These are phyloP conservation scores for Magallana angulata DNA, from an alignment of 1,140 invertebrate genomes.

Conservation along the genomic window DNA sequence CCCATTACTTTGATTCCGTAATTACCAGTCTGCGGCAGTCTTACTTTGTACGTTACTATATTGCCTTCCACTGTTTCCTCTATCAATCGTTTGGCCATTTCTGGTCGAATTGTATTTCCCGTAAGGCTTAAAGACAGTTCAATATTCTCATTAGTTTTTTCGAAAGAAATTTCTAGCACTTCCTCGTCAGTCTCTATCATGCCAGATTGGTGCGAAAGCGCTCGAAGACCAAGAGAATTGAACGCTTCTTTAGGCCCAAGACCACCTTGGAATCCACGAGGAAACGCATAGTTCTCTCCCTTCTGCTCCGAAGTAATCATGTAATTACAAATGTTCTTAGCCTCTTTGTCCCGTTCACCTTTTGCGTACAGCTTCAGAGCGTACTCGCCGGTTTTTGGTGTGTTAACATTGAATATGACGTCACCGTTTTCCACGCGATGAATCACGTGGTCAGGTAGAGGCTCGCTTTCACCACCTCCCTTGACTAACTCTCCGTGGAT, in stretches of 20 bases:
- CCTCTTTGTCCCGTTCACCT: slow-evolving; percentile 49
- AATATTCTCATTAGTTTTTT: slow-evolving; percentile 53
- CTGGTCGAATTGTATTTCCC: slow-evolving; percentile 62
- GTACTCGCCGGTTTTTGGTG: slow-evolving; percentile 69
- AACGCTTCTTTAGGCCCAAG: slow-evolving; percentile 61
- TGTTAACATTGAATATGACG: slow-evolving; percentile 70
- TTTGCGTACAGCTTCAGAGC: slow-evolving; percentile 65
- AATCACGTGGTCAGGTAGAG: slow-evolving; percentile 63
- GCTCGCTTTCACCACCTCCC: slow-evolving; percentile 51
- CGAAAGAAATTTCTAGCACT: slow-evolving; percentile 63
- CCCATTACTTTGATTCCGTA: slow-evolving; percentile 68
- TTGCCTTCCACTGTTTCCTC: slow-evolving; percentile 57
- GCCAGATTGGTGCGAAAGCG: slow-evolving; percentile 59
- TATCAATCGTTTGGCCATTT: slow-evolving; percentile 63
- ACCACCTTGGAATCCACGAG: slow-evolving; percentile 65
- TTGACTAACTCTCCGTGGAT: slow-evolving; percentile 60
- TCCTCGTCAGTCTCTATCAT: slow-evolving; percentile 61
- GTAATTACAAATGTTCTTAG: slow-evolving; percentile 71
- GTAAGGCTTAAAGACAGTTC: slow-evolving; percentile 66
- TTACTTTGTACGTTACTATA: slow-evolving; percentile 61
- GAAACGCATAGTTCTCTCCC: slow-evolving; percentile 59
- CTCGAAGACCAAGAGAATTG: slow-evolving; percentile 56
- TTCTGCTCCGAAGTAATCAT: slow-evolving; percentile 67
- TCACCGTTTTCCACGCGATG: slow-evolving; percentile 68
- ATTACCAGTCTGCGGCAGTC: slow-evolving; percentile 62